Evolutionary conservation across 2,888 invertebrate genomes (phyloP), one percentile per base, ranked within the genome.

Genomic region (Adela reaumurella): DNA sequence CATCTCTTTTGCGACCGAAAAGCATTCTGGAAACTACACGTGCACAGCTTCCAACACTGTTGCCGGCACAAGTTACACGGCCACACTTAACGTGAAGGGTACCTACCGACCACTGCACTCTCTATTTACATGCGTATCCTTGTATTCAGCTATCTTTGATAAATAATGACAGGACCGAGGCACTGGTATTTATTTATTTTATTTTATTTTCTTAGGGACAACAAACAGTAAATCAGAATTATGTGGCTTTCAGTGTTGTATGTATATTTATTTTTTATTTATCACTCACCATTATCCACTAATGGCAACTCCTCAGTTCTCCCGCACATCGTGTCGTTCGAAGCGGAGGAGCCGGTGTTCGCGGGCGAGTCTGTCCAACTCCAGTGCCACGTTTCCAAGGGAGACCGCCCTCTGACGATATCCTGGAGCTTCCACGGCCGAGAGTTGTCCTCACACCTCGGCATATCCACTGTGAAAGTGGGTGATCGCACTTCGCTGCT

Each of bases 1-100:
- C 56, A 87, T 89, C 54, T 84, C 85, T 55, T 80, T 84, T 10
- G 86, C 86, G 46, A 82, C 83, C 57, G 84, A 85, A 50, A 81
- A 82, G 56, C 88, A 90, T 67, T 82, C 85, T 45, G 90, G 90
- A 55, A 86, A 84, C 65, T 91, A 90, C 67, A 89, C 88, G 46
- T 92, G 91, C 70, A 81, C 82, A 57, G 90, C 88, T 50, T 81
- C 81, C 55, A 90, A 90, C 71, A 66, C 69, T 55, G 87, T 87
- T 64, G 88, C 89, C 52, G 76, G 71, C 61, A 81, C 83, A 57
- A 83, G 81, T 61, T 83, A 84, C 70, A 83, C 85, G 51, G 82
- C 85, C 51, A 69, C 71, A 57, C 73, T 89, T 62, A 74, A 82
- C 61, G 85, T 89, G 59, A 85, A 87, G 72, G 87, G 87, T 86